Evolutionary conservation across 1,140 invertebrate genomes (phyloP), one percentile per base, ranked within the genome.

Genomic region (Cydia amplana): DNA sequence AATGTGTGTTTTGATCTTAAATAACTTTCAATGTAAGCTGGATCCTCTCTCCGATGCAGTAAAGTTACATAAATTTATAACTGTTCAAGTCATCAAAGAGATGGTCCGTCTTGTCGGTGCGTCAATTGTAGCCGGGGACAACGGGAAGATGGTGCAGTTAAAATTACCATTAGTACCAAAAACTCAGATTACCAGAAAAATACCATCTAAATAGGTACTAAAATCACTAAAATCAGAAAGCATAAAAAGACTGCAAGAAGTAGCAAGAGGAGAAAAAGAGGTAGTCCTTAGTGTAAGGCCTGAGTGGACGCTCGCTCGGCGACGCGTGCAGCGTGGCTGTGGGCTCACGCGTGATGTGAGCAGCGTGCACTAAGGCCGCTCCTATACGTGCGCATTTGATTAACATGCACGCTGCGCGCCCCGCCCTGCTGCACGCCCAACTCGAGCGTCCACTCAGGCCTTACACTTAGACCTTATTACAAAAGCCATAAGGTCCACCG

Each of bases 1-100:
- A 72, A 88, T 91, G 1, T 87, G 91, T 32, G 43, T 88, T 28
- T 75, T 91, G 32, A 40, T 92, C 7, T 77, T 92, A 36, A 91
- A 89, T 78, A 85, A 89, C 75, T 83, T 83, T 20, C 90, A 89
- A 76, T 78, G 87, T 77, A 80, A 87, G 9, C 63, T 91, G 10
- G 82, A 86, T 10, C 75, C 78, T 28, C 72, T 91, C 1, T 84
- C 83, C 77, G 78, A 87, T 46, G 77, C 78, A 10, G 64, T 86
- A 0, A 91, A 91, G n/a, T n/a, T n/a, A 20, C 73, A 6, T 51
- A 85, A 9, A 80, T 7, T 72, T 14, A 89, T 85, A 10, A 79
- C 80, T n/a, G n/a, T n/a, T n/a, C n/a, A n/a, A 0, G 32, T 78
- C 0, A 78, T 77, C 0, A 89, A 91, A 23, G 9, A 60, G 55